These are phyloP conservation scores for Cygnus olor DNA, from an alignment of 2,797 vertebrate species.

Conservation along the genomic window DNA sequence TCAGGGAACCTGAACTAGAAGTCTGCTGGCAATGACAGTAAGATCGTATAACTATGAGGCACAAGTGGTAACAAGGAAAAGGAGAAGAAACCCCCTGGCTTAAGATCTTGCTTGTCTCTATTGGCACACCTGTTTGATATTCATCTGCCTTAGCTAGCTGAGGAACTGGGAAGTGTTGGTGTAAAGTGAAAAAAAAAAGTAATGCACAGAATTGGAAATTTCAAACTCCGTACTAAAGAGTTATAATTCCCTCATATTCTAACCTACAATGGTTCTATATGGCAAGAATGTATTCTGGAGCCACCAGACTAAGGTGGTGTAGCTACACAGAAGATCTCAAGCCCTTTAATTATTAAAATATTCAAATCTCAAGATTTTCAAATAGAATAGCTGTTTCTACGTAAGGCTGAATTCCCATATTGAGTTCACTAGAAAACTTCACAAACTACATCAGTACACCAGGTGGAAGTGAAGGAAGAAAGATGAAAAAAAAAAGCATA, in stretches of 20 bases:
- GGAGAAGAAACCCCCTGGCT: neutral
- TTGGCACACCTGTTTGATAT: rapidly evolving
- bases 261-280: neutral
- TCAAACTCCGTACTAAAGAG: neutral
- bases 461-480: neutral
- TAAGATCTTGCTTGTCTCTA: neutral
- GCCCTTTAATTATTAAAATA: neutral
- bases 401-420: neutral
- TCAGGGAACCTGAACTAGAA: neutral
- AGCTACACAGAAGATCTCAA: neutral
- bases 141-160: neutral
- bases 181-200: neutral
- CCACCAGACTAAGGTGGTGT: neutral
- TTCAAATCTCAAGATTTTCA: too few species aligned
- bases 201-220: neutral
- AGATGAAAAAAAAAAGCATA: neutral
- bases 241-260: neutral
- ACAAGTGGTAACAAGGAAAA: neutral
- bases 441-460: neutral
- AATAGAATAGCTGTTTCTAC: neutral
- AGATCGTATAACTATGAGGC: neutral
- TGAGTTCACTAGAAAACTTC: neutral
- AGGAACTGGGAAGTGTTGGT: neutral
- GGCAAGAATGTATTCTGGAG: neutral
- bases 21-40: neutral